Conservation (phyloP, 2,113 vertebrate genomes). For the Crotalus helleri region DNA sequence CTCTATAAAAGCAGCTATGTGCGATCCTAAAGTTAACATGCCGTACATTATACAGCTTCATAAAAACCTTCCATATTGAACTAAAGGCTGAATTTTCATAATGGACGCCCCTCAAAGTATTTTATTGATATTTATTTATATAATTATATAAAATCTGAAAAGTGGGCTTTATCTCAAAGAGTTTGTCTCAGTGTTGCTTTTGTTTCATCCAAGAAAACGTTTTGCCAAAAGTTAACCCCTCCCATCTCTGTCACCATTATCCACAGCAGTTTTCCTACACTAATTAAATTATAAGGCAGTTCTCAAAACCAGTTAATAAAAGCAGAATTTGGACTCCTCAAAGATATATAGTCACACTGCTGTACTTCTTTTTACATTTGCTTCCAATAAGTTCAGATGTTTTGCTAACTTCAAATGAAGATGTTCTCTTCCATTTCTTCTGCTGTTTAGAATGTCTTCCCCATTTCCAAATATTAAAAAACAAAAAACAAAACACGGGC, state of each 20-base stretch:
- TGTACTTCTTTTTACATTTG: background rate
- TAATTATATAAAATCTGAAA: constrained; percentile 49
- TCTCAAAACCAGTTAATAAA: background rate
- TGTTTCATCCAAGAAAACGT: constrained; percentile 27
- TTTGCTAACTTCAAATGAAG: background rate
- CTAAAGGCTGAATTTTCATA: constrained; percentile 63
- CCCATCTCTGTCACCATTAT: background rate
- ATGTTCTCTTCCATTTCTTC: background rate
- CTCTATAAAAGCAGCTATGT: background rate
- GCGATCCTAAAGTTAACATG: constrained; percentile 1
- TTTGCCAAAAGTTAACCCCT: constrained; percentile 10
- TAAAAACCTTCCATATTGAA: constrained; percentile 63
- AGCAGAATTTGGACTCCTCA: background rate
- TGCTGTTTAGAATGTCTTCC: background rate
- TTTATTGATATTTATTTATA: constrained; percentile 17
- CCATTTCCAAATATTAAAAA: background rate
- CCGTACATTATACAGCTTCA: constrained; percentile 37
- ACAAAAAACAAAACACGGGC: background rate
- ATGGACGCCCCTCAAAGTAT: constrained; percentile 53
- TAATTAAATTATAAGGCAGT: background rate
- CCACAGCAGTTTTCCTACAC: background rate
- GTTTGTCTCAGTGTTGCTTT: constrained; percentile 39
- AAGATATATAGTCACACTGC: background rate
- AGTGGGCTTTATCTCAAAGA: constrained; percentile 7
- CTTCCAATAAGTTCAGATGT: background rate